Base-by-base conservation (phyloP, 1,140 invertebrate genomes). In the Heliconius congener region DNA sequence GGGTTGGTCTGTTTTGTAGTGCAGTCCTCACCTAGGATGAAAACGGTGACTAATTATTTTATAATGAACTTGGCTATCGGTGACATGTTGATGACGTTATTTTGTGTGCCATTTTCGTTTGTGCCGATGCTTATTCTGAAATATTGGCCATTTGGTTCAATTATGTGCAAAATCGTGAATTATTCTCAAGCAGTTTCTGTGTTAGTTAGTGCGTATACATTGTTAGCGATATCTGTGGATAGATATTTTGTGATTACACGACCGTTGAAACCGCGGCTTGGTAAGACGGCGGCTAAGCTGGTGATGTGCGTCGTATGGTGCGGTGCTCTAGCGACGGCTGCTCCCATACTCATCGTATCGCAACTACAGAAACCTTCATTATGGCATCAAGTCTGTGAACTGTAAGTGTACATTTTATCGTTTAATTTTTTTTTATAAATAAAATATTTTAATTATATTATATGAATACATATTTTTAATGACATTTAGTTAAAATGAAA, bases 201-300 rank as follows among this genome's bases (percentile, higher is more conserved):
- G 13, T 95, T 98, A 70, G 97, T 98, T 27, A 97, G 96, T 86
- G 97, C 97, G 3, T 98, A 98, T 86, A 98, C 98, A 0, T 87
- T 98, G 84, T 96, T 98, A 1, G 97, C 97, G 8, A 98, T 98
- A 86, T 98, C 97, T 76, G 95, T 97, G 34, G 98, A 98, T 91
- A 96, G 98, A 18, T 98, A 98, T 86, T 96, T 98, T 85, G 98
- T 97, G 11, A 98, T 99, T 82, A 97, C 98, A 93, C 97, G 97
- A 94, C 98, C 98, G 0, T 91, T 99, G 50, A 95, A 96, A 83
- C 98, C 97, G 1, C 95, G 98, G 52, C 96, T 98, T 86, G 96
- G 97, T 8, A 97, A 97, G 87, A 95, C 85, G 1, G 85, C 96
- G 77, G 96, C 97, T 0, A 96, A 96, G 80, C 90, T 96, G 50